phyloP scores from a whole-genome alignment of 2,888 invertebrate species.

The Acleris laterana region DNA sequence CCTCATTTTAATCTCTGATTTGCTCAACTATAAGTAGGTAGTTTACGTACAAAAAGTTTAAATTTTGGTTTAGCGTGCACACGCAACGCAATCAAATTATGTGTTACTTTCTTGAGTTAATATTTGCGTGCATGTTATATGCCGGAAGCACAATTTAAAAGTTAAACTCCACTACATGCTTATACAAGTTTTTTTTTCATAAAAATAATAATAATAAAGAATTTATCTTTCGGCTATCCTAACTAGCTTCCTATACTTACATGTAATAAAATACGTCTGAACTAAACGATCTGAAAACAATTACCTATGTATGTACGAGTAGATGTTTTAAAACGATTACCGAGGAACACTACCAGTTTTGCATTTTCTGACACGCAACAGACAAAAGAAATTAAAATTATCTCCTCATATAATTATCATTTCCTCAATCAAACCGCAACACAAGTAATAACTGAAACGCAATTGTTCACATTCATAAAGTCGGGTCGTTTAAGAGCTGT shows the following conservation, averaged over 20 bases:
- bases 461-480: constrained; percentile 31
- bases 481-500: constrained; percentile 38
- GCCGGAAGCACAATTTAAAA: constrained; percentile 21
- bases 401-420: constrained; percentile 15
- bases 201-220: no score
- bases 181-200: neutral
- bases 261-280: no score
- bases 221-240: no score
- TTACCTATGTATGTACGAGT: no score
- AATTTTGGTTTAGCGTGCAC: neutral
- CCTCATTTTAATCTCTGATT: no score
- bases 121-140: constrained; percentile 24
- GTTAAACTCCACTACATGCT: neutral
- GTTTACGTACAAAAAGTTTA: neutral
- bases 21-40: neutral
- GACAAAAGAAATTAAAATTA: constrained; percentile 18
- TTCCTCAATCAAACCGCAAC: constrained; percentile 30
- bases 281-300: no score
- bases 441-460: constrained; percentile 29
- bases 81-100: constrained; percentile 18
- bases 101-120: constrained; percentile 25
- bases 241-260: no score
- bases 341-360: no score
- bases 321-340: no score
- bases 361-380: constrained; percentile 10